Evolutionary conservation across 2,888 invertebrate species (phyloP), one percentile per base, ranked within the genome.

Genomic region (Carcina quercana): DNA sequence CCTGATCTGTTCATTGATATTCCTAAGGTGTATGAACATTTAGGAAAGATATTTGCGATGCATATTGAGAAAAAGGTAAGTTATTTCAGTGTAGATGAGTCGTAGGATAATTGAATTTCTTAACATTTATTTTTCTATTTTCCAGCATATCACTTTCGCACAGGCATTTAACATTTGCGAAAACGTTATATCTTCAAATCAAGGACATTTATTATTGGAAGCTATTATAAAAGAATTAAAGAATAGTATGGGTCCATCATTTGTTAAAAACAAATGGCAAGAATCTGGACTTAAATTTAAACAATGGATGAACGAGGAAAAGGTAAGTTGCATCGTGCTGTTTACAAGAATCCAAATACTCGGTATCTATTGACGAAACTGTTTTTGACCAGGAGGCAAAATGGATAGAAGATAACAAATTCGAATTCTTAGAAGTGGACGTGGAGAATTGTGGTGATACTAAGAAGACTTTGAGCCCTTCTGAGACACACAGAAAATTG

Each of bases 1-100:
- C 89, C 90, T 40, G 96, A 96, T 53, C 76, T 93, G 45, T 86
- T 87, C 43, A 89, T 95, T 48, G 96, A 96, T 86, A 89, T 95
- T 63, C 96, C 96, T 17, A 91, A 89, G 73, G 80, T 95, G 38
- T 95, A 93, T 89, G 86, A 88, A 38, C 93, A 92, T 67, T 80
- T 94, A 57, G 92, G 90, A 31, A 91, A 92, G 72, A 86, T 94
- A 58, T 75, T 94, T 34, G 59, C 71, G 6, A 76, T 76, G 7
- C 75, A 63, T 40, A 71, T 83, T 42, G 79, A 78, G 47, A 76
- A 76, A 45, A 80, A 79, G 72, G 82, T 75, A 56, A n/a, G n/a
- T n/a, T n/a, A n/a, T n/a, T n/a, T n/a, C n/a, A n/a, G 7, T 31
- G 3, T 25, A 8, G 11, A 12, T 20, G 8, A n/a, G 20, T 8